Percentiles rank a stretch among this genome's conserved stretches.
These are phyloP conservation scores for Cisticola juncidis DNA, from an alignment of 2,113 vertebrate genomes.

Conservation along the genomic window DNA sequence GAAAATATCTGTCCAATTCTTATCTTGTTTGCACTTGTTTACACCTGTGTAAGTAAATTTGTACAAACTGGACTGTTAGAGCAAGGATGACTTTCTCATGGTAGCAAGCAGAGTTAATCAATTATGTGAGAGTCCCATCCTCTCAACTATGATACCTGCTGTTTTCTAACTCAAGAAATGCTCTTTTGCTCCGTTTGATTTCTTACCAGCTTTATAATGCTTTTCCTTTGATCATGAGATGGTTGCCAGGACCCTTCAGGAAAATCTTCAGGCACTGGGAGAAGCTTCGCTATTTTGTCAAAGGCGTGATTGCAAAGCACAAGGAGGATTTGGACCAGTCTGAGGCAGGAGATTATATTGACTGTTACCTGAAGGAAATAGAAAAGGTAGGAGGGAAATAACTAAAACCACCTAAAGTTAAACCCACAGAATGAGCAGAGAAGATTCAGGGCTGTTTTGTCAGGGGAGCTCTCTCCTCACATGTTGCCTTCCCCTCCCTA, in stretches of 20 bases:
- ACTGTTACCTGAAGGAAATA: conserved; percentile 82
- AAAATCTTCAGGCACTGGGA: conserved; percentile 59
- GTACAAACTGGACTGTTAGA: not conserved
- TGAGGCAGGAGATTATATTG: conserved; percentile 80
- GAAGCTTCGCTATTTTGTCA: conserved; percentile 67
- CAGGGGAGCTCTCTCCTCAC: not conserved
- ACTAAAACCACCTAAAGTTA: not conserved
- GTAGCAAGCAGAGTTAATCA: not conserved
- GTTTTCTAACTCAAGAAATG: not conserved
- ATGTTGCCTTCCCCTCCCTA: not conserved
- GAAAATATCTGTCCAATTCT: not conserved
- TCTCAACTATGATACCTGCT: not conserved
- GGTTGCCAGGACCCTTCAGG: conserved; percentile 79
- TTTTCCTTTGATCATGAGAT: conserved; percentile 76
- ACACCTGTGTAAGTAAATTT: not conserved
- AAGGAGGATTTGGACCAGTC: conserved; percentile 70
- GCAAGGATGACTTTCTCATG: not conserved
- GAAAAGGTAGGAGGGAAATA: conserved; percentile 72
- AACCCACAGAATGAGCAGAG: not conserved
- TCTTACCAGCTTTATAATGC: conserved; percentile 75
- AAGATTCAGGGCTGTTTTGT: not conserved
- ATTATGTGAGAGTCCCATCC: not conserved
- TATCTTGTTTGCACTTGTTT: not conserved
- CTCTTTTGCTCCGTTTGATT: not conserved
- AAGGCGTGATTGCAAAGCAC: conserved; percentile 71